Conservation (phyloP, 37 sponge, comb jelly and placozoan species). For the Axinella damicornis region DNA sequence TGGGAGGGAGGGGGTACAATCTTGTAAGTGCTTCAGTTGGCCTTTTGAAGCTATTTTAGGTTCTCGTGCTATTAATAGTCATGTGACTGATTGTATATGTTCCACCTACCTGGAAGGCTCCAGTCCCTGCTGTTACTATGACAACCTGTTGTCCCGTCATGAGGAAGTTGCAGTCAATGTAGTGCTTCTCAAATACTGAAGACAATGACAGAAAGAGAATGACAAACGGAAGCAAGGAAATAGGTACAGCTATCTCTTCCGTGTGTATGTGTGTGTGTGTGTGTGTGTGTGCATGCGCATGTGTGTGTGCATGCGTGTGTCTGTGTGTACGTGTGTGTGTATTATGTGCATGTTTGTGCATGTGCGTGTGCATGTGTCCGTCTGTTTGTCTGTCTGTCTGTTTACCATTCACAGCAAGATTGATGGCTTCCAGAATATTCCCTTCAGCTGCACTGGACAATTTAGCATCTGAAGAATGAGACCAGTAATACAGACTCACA, state of each 20-base stretch:
- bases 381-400: no score
- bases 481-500: no score
- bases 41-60: no score
- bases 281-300: not conserved
- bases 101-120: slow-evolving; percentile 89
- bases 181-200: slow-evolving; percentile 74
- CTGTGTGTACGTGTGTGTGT: no score
- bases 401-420: slow-evolving; percentile 87
- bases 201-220: no score
- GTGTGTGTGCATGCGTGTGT: not conserved
- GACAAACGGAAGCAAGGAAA: not conserved
- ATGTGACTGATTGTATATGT: no score
- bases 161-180: slow-evolving; percentile 77
- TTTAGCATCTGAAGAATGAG: slow-evolving; percentile 1
- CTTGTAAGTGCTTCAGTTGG: no score
- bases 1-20: no score
- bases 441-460: slow-evolving; percentile 83
- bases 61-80: no score
- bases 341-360: no score
- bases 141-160: slow-evolving; percentile 91
- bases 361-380: no score
- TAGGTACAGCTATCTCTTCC: not conserved
- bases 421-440: slow-evolving; percentile 93
- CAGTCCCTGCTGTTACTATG: slow-evolving; percentile 92
- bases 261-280: not conserved